These are phyloP conservation scores for Nansenia antarctica DNA, from an alignment of 2,113 vertebrate genomes.

Conservation along the genomic window DNA sequence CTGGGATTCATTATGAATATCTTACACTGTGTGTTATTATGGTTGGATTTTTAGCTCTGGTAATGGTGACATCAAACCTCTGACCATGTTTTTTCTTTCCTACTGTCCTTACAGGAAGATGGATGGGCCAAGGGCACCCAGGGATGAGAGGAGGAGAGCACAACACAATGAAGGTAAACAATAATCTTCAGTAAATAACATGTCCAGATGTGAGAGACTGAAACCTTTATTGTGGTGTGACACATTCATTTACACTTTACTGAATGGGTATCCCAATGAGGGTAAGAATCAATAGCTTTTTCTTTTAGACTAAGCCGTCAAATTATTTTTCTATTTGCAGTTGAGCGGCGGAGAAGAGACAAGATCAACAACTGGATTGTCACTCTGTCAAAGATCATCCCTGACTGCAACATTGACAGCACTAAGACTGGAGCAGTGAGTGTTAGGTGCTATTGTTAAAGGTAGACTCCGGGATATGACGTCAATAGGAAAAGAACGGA, in stretches of 20 bases:
- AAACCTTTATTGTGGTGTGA: no score
- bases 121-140: slow-evolving; percentile 83
- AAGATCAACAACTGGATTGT: slow-evolving; percentile 97
- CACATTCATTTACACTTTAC: no score
- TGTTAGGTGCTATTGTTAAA: no score
- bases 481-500: no score
- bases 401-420: slow-evolving; percentile 89
- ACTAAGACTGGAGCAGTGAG: slow-evolving; percentile 87
- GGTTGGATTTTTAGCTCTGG: not conserved
- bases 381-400: slow-evolving; percentile 91
- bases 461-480: no score
- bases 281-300: no score
- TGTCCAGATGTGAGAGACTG: no score
- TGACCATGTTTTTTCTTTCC: not conserved
- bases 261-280: no score
- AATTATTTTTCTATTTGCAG: slow-evolving; percentile 59
- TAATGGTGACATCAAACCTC: not conserved
- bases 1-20: not conserved
- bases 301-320: no score
- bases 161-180: slow-evolving; percentile 89
- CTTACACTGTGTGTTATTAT: not conserved
- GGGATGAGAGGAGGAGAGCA: slow-evolving; percentile 86
- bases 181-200: no score
- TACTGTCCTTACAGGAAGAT: slow-evolving; percentile 79
- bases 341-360: slow-evolving; percentile 89